phyloP scores from a whole-genome alignment of 2,797 vertebrate species.

The Myotis myotis region DNA sequence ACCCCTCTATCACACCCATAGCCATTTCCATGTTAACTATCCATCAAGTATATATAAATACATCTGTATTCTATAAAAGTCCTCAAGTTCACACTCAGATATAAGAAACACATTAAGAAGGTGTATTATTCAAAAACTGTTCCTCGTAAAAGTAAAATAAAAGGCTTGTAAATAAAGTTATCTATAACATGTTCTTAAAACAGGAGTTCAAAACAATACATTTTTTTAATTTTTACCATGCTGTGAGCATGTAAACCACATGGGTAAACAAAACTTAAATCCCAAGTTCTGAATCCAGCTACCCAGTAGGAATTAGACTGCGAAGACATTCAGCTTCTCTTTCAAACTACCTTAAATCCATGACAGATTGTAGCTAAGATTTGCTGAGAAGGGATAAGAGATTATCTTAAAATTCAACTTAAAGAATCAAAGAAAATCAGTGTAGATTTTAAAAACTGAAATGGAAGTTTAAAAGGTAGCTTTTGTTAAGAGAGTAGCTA shows the following conservation, averaged over 20 bases:
- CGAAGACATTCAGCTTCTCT: neutral
- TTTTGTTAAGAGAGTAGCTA: neutral
- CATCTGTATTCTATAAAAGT: neutral
- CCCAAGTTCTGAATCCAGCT: conserved; percentile 60
- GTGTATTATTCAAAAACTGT: neutral
- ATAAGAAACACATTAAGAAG: neutral
- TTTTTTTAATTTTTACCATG: conserved; percentile 68
- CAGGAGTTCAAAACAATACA: conserved; percentile 51
- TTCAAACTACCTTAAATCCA: neutral
- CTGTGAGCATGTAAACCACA: neutral
- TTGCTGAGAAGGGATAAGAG: neutral
- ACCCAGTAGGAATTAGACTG: neutral
- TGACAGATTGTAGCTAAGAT: neutral
- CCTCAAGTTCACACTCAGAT: neutral
- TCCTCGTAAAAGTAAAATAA: conserved; percentile 49
- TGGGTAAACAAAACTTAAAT: conserved; percentile 59
- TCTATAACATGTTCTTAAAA: neutral
- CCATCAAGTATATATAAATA: neutral
- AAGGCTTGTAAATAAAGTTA: neutral
- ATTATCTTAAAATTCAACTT: conserved; percentile 6
- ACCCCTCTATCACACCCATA: neutral
- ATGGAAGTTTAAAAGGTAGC: conserved; percentile 76
- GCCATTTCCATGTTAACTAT: neutral
- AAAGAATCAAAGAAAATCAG: conserved; percentile 73
- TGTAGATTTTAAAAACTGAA: conserved; percentile 61